Evolutionary conservation across 2,113 vertebrate species (phyloP).

Genomic region (Rhynchopsitta pachyrhyncha): DNA sequence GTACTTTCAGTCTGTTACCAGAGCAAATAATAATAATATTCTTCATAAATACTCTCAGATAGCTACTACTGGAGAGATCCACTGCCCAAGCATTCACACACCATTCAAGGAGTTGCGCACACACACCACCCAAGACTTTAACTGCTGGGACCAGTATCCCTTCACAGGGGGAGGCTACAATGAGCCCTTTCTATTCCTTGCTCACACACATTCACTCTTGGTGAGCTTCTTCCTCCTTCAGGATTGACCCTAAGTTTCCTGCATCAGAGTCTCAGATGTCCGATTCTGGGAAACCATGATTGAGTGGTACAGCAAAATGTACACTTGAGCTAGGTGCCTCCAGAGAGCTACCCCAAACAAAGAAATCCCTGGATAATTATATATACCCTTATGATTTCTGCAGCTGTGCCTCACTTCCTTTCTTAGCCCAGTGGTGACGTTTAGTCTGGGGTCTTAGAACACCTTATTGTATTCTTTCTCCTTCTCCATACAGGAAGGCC

Average conservation of each 20-base stretch:
- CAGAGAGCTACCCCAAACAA: neutral
- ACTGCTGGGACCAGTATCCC: neutral
- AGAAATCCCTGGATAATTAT: neutral
- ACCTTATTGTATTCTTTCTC: neutral
- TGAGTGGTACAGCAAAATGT: neutral
- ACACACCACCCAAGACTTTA: neutral
- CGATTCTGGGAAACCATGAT: neutral
- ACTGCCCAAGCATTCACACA: neutral
- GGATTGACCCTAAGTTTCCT: neutral
- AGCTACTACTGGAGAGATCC: neutral
- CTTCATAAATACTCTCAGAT: neutral
- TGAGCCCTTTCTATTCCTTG: neutral
- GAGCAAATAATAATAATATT: slow-evolving; percentile 28
- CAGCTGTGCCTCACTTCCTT: neutral
- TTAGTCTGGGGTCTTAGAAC: neutral
- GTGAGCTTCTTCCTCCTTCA: neutral
- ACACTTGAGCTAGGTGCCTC: neutral
- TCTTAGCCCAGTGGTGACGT: neutral
- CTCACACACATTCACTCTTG: neutral
- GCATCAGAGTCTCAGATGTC: neutral
- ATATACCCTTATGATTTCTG: neutral
- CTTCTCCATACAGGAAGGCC: neutral
- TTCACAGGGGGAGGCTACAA: neutral
- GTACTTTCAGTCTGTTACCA: neutral
- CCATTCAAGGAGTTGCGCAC: neutral